Evolutionary conservation across 2,888 invertebrate species (phyloP).

Genomic region (Dynastes tityus): DNA sequence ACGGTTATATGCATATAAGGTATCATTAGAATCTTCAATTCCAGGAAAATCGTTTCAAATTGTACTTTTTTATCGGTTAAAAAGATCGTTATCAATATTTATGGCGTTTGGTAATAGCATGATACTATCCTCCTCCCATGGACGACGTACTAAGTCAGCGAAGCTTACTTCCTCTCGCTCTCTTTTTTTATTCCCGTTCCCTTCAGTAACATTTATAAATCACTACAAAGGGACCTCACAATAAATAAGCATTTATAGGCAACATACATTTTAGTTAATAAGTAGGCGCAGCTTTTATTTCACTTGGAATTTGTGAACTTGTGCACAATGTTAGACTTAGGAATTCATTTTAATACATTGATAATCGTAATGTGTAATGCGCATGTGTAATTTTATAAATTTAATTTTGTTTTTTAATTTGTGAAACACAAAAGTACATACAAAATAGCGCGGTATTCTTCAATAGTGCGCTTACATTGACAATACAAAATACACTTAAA

Average conservation of each 20-base stretch:
- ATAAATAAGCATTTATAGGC: conserved; percentile 17
- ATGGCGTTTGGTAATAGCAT: conserved; percentile 39
- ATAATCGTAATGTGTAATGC: too few species aligned
- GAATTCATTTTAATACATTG: too few species aligned
- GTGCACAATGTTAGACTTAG: too few species aligned
- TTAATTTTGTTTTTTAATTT: too few species aligned
- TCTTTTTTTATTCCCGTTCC: conserved; percentile 16
- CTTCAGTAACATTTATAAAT: conserved; percentile 16
- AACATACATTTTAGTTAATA: conserved; percentile 16
- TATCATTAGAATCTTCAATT: conserved; percentile 43
- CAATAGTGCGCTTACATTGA: too few species aligned
- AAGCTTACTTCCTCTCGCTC: conserved; percentile 43
- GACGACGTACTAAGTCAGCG: conserved; percentile 40
- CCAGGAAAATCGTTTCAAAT: conserved; percentile 43
- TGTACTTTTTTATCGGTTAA: conserved; percentile 46
- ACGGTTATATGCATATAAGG: conserved; percentile 27
- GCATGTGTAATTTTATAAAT: too few species aligned
- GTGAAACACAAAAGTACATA: too few species aligned
- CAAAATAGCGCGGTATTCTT: too few species aligned
- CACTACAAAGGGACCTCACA: neutral
- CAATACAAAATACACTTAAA: too few species aligned
- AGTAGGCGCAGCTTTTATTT: neutral
- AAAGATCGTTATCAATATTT: conserved; percentile 51
- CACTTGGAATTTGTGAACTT: too few species aligned
- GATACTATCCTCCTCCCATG: conserved; percentile 36